A percentile compares a stretch with the other conserved stretches of the same genome.
phyloP scores from a whole-genome alignment of 1,140 invertebrate genomes.

The Aradophagus sp. region DNA sequence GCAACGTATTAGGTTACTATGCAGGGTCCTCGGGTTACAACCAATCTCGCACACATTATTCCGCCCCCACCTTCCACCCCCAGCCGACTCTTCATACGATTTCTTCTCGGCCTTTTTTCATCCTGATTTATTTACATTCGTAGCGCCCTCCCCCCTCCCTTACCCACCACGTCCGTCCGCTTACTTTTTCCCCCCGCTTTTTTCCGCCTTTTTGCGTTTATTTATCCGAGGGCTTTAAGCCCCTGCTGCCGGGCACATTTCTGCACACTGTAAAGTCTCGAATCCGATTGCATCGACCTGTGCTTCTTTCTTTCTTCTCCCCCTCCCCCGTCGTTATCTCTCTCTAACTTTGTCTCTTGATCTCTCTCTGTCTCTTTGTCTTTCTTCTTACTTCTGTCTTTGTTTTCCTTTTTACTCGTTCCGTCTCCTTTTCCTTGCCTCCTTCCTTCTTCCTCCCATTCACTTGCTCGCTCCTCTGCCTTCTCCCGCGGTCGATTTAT shows the following conservation, averaged over 20 bases:
- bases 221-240: slow-evolving; percentile 50
- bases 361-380: no score
- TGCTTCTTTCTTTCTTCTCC: slow-evolving; percentile 45
- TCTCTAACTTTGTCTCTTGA: slow-evolving; percentile 34
- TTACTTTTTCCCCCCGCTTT: not conserved
- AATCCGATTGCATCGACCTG: slow-evolving; percentile 61
- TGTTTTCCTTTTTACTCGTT: no score
- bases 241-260: slow-evolving; percentile 50
- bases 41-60: slow-evolving; percentile 72
- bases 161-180: no score
- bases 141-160: slow-evolving; percentile 52
- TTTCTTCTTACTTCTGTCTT: no score
- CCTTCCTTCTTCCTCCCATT: no score
- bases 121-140: slow-evolving; percentile 68
- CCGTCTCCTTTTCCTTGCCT: no score
- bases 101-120: slow-evolving; percentile 48
- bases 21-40: slow-evolving; percentile 70
- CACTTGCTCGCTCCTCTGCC: no score
- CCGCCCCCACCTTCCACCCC: slow-evolving; percentile 44
- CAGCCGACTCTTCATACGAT: slow-evolving; percentile 44
- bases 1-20: slow-evolving; percentile 68
- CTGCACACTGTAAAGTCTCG: slow-evolving; percentile 59
- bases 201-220: slow-evolving; percentile 44
- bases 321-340: slow-evolving; percentile 27
- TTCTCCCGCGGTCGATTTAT: no score